phyloP scores from a whole-genome alignment of 2,113 vertebrate genomes.

The Brachypodius melanocephalos region DNA sequence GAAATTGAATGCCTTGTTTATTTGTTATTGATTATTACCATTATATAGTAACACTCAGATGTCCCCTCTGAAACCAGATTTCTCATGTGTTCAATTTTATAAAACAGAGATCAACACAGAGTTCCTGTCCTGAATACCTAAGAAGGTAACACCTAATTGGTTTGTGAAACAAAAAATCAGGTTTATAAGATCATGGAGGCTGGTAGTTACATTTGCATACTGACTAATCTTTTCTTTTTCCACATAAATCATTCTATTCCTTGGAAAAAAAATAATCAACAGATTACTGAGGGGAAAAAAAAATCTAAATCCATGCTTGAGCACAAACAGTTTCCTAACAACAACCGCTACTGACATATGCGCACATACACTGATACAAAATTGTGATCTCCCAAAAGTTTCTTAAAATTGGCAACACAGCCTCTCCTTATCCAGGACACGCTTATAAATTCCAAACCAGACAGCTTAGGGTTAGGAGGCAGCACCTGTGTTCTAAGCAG shows the following conservation, averaged over 20 bases:
- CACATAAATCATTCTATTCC: constrained; percentile 25
- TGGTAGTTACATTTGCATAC: background rate
- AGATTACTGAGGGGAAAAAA: background rate
- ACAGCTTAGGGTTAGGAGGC: background rate
- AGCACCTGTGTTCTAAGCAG: background rate
- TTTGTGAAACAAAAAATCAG: background rate
- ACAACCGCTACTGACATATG: background rate
- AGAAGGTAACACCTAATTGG: background rate
- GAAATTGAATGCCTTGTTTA: background rate
- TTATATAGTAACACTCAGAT: background rate
- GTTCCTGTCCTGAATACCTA: background rate
- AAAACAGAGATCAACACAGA: background rate
- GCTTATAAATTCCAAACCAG: background rate
- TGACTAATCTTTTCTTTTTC: constrained; percentile 26
- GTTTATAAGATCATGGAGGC: background rate
- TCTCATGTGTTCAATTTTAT: background rate
- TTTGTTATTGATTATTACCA: background rate
- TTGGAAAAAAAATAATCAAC: constrained; percentile 24
- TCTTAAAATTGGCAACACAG: background rate
- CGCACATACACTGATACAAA: background rate
- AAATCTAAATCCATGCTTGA: background rate
- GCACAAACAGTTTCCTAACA: constrained; percentile 39
- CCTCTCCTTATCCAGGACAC: background rate
- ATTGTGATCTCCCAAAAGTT: background rate
- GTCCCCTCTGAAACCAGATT: background rate